These are phyloP conservation scores for Microctonus brassicae DNA, from an alignment of 2,888 invertebrate genomes.

Conservation along the genomic window DNA sequence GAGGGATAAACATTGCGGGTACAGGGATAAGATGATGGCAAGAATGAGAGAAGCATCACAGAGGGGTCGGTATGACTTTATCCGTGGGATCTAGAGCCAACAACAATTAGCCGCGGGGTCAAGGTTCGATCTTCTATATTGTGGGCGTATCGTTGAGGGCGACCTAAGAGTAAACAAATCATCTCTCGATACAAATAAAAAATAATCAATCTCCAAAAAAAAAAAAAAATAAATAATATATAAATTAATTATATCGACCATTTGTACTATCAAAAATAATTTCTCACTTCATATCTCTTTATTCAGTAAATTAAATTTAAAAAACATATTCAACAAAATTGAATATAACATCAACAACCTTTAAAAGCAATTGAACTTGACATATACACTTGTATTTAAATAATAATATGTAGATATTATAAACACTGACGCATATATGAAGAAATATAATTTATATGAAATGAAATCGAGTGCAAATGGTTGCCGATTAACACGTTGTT, in stretches of 20 bases:
- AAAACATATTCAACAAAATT: too few species aligned
- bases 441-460: too few species aligned
- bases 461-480: constrained; percentile 37
- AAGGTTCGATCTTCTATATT: constrained; percentile 61
- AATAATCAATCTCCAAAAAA: constrained; percentile 14
- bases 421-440: too few species aligned
- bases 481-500: constrained; percentile 69
- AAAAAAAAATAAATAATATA: constrained; percentile 16
- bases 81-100: constrained; percentile 67
- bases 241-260: too few species aligned
- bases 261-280: too few species aligned
- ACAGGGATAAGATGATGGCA: constrained; percentile 14
- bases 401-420: neutral
- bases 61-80: constrained; percentile 46
- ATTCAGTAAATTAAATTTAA: too few species aligned
- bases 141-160: constrained; percentile 49
- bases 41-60: constrained; percentile 19
- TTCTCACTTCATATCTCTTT: too few species aligned
- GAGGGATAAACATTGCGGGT: neutral
- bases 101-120: constrained; percentile 68
- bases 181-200: constrained; percentile 43
- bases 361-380: too few species aligned
- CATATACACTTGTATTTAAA: constrained; percentile 41
- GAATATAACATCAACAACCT: too few species aligned
- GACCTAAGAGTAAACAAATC: constrained; percentile 66